Base-by-base conservation (phyloP, 37 sponge, comb jelly and placozoan genomes). In the Diacarnus erythraeanus region DNA sequence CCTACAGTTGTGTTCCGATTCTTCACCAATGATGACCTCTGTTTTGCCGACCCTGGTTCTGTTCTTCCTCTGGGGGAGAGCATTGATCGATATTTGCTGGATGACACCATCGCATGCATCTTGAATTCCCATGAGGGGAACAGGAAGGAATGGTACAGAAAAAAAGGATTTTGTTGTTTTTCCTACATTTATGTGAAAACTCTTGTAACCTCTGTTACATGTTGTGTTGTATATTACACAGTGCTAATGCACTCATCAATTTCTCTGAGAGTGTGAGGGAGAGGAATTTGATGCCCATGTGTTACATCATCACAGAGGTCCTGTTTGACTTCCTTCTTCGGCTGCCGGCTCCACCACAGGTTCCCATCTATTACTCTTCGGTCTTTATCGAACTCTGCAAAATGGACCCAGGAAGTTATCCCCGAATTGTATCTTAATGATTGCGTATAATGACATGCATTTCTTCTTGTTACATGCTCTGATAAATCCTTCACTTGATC, bases 341-440 rank as follows among this genome's bases (percentile, higher is more conserved):
- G 69, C 79, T 96, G 0, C 97, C 97, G 30, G 54, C 66, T 30
- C 85, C 97, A 38, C 91, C 89, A 3, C 84, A 93, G 51, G 74
- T 90, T n/a, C 74, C 76, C 21, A 57, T 93, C 72, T 91, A 81
- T 79, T 96, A 96, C 65, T 80, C 91, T 39, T 82, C 89, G 4
- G 57, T 96, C 37, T 64, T 93, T 66, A 86, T 90, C n/a, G 94
- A 93, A 43, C 87, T 96, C 29, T 93, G 94, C 79, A 90, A 88
- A 81, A 77, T 57, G 41, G 81, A 76, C 57, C 92, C 95, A 10
- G 81, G 78, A 3, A 64, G 56, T 41, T 82, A 74, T 41, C 95
- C 95, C 20, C 81, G 75, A 38, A 71, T 94, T 22, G 95, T 94
- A 90, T 85, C 77, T 15, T 20, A 61, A 61, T 61, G 9, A 8